phyloP scores from a whole-genome alignment of 30 jellyfish, hydroid and myxozoan genomes.

The Hydractinia symbiolongicarpus region DNA sequence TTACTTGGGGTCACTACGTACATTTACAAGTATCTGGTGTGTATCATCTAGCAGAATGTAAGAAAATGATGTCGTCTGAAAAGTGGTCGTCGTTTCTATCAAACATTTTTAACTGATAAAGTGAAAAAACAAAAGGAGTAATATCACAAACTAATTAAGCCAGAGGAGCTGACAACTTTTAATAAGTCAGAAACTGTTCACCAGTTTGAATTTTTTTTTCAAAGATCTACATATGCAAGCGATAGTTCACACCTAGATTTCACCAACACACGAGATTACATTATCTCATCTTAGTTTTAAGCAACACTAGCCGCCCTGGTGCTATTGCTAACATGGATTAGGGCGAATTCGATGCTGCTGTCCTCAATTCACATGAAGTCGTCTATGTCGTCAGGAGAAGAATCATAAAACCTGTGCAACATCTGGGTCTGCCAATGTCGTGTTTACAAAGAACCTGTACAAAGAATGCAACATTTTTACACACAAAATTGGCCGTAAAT shows the following conservation, averaged over 20 bases:
- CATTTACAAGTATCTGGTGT: not conserved
- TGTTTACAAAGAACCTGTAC: not conserved
- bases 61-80: not conserved
- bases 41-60: not conserved
- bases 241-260: no score
- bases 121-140: not conserved
- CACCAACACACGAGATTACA: no score
- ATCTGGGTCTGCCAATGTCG: not conserved
- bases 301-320: no score
- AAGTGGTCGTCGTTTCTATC: not conserved
- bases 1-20: constrained; percentile 23
- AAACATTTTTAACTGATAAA: not conserved
- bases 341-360: no score
- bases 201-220: not conserved
- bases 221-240: no score
- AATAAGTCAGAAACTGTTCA: not conserved
- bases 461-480: not conserved
- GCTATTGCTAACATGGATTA: no score
- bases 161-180: not conserved
- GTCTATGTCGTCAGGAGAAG: no score
- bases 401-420: no score
- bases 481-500: not conserved
- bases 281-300: no score
- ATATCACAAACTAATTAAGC: not conserved
- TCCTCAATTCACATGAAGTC: no score